Evolutionary conservation across 2,113 vertebrate genomes (phyloP).

Genomic region (Phaethon lepturus): DNA sequence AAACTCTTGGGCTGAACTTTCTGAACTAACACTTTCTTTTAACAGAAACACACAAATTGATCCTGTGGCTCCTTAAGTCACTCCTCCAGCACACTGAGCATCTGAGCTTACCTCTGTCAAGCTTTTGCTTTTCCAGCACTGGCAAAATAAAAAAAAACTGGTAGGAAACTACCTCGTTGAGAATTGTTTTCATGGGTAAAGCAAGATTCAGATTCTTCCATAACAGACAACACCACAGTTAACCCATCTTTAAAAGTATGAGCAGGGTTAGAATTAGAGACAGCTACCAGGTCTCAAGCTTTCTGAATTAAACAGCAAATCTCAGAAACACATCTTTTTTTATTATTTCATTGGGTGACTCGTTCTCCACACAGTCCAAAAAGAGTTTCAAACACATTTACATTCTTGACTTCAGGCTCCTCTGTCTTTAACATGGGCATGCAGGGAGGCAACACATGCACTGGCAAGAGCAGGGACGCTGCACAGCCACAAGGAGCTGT

Average conservation of each 20-base stretch:
- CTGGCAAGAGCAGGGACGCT: not conserved
- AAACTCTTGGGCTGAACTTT: not conserved
- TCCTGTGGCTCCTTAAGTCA: not conserved
- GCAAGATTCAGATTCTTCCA: not conserved
- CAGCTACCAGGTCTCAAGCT: not conserved
- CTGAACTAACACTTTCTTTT: not conserved
- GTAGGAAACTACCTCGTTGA: not conserved
- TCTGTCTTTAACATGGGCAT: rapidly evolving
- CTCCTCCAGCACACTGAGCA: not conserved
- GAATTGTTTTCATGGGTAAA: not conserved
- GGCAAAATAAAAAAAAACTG: too few species aligned
- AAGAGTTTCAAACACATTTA: not conserved
- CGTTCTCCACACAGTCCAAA: not conserved
- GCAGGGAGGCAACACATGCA: not conserved
- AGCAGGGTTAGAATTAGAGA: not conserved
- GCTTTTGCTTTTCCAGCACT: not conserved
- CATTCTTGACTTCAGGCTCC: not conserved
- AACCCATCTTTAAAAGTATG: not conserved
- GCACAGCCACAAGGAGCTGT: not conserved
- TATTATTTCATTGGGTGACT: not conserved
- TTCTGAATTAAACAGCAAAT: not conserved
- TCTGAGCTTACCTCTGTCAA: not conserved
- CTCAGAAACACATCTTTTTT: not conserved
- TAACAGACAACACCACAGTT: not conserved
- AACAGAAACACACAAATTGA: not conserved